Percentiles rank a stretch among this genome's conserved stretches.
Evolutionary conservation across 2,113 vertebrate species (phyloP).

Genomic region (Zingel zingel): DNA sequence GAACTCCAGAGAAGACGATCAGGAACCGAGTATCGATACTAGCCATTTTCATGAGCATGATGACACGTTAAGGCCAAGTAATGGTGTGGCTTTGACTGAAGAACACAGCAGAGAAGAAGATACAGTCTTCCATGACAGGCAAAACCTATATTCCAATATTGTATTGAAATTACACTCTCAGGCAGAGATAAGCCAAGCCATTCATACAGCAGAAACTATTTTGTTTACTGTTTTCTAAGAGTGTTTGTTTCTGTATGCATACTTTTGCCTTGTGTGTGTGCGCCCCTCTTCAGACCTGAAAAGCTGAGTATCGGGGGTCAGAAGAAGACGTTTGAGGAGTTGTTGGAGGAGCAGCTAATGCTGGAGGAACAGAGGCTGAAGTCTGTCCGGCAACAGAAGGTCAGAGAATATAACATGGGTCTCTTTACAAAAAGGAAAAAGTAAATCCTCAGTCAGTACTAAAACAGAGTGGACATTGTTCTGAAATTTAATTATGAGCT

Average conservation of each 20-base stretch:
- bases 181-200: not conserved
- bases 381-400: slow-evolving; percentile 81
- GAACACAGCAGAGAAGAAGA: slow-evolving; percentile 23
- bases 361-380: slow-evolving; percentile 90
- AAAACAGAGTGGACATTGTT: not conserved
- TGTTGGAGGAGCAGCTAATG: slow-evolving; percentile 92
- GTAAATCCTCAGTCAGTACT: not conserved
- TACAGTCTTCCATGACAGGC: slow-evolving; percentile 69
- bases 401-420: slow-evolving; percentile 61
- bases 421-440: not conserved
- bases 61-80: not conserved
- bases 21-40: slow-evolving; percentile 6
- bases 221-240: not conserved
- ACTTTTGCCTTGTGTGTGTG: not conserved
- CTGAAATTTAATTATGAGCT: not conserved
- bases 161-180: not conserved
- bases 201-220: not conserved
- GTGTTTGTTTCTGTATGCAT: not conserved
- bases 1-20: slow-evolving; percentile 27
- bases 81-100: slow-evolving; percentile 6
- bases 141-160: not conserved
- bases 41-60: slow-evolving; percentile 23
- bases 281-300: slow-evolving; percentile 86
- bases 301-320: slow-evolving; percentile 84
- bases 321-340: slow-evolving; percentile 93